Percentiles rank a stretch among this genome's conserved stretches.
These are phyloP conservation scores for Mellilla xanthometata DNA, from an alignment of 2,888 invertebrate genomes.

Conservation along the genomic window DNA sequence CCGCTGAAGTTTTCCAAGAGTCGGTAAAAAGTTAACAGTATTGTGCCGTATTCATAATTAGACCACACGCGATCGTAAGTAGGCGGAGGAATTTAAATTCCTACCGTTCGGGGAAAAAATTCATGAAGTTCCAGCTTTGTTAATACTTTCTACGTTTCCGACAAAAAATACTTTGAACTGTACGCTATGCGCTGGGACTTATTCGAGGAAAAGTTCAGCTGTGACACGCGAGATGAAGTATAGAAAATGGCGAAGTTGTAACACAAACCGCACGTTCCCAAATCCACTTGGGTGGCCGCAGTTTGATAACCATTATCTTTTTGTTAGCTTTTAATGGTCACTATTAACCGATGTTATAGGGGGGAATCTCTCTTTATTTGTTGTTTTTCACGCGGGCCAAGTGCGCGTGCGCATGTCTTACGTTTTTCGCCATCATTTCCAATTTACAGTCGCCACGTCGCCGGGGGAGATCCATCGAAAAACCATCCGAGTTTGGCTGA, in stretches of 20 bases:
- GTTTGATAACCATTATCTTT: slow-evolving; percentile 69
- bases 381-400: slow-evolving; percentile 46
- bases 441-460: slow-evolving; percentile 29
- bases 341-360: slow-evolving; percentile 57
- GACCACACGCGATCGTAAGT: slow-evolving; percentile 79
- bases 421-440: slow-evolving; percentile 28
- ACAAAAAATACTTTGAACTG: slow-evolving; percentile 71
- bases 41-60: slow-evolving; percentile 70
- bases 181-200: slow-evolving; percentile 61
- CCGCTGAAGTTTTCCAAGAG: slow-evolving; percentile 42
- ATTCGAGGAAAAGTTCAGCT: slow-evolving; percentile 65
- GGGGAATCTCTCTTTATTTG: slow-evolving; percentile 50
- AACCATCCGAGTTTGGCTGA: slow-evolving; percentile 9
- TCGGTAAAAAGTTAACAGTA: slow-evolving; percentile 47
- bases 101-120: slow-evolving; percentile 70
- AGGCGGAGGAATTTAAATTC: slow-evolving; percentile 74
- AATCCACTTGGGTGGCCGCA: slow-evolving; percentile 75
- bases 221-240: slow-evolving; percentile 56
- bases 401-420: slow-evolving; percentile 32
- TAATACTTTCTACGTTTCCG: slow-evolving; percentile 69
- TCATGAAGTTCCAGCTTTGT: slow-evolving; percentile 59
- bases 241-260: slow-evolving; percentile 73
- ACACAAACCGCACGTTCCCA: slow-evolving; percentile 64
- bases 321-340: slow-evolving; percentile 66
- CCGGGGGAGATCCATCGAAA: slow-evolving; percentile 19